These are phyloP conservation scores for Cosmopolites sordidus DNA, from an alignment of 2,888 invertebrate species.

Conservation along the genomic window DNA sequence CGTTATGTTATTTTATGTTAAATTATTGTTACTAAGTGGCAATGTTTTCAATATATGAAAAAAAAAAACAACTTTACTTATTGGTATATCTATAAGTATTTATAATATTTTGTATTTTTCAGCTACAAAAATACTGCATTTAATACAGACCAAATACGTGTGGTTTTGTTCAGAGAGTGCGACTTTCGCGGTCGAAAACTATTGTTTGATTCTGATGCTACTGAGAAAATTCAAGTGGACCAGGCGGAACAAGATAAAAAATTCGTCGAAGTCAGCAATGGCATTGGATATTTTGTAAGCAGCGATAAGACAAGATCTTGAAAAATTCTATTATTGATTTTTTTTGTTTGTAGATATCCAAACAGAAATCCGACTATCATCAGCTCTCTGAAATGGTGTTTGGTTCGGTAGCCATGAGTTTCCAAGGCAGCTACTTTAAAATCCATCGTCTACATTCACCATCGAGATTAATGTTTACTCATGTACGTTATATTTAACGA, in stretches of 20 bases:
- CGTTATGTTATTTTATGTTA: too few relatives aligned
- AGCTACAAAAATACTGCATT: conserved; percentile 17
- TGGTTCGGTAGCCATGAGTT: conserved; percentile 86
- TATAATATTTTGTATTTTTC: too few relatives aligned
- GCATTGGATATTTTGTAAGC: conserved; percentile 57
- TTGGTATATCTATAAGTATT: too few relatives aligned
- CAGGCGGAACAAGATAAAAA: conserved; percentile 32
- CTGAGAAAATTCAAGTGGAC: conserved; percentile 48
- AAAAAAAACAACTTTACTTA: too few relatives aligned
- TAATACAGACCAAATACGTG: conserved; percentile 64
- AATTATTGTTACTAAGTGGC: too few relatives aligned
- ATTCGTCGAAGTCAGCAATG: conserved; percentile 61
- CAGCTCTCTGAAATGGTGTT: conserved; percentile 89
- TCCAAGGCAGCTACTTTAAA: conserved; percentile 81
- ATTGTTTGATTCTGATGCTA: conserved; percentile 77
- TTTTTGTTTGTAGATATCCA: conserved; percentile 18
- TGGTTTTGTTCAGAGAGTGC: conserved; percentile 81
- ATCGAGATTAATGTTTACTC: conserved; percentile 46
- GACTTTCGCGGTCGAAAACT: conserved; percentile 76
- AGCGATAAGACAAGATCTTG: too few relatives aligned
- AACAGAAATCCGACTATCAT: conserved; percentile 57
- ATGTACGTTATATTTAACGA: too few relatives aligned
- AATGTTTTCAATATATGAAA: too few relatives aligned
- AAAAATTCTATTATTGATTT: too few relatives aligned
- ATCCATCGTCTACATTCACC: conserved; percentile 60